Conservation (phyloP, 2,797 vertebrate species). For the Siniperca undulata region DNA sequence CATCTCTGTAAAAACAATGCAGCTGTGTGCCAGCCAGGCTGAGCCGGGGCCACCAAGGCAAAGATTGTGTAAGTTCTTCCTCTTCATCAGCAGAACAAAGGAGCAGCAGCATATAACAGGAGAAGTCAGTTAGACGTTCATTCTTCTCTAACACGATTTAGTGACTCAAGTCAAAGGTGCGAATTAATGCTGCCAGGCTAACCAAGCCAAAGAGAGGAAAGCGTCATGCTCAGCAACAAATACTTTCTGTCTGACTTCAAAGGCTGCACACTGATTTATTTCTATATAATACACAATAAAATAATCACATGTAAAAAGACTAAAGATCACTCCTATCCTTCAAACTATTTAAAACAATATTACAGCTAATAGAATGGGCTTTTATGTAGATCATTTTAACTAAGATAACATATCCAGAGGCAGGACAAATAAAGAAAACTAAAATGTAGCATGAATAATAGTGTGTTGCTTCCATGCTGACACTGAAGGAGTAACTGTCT, state of each 20-base stretch:
- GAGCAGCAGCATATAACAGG: slow-evolving; percentile 62
- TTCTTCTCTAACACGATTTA: slow-evolving; percentile 67
- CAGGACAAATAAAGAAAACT: neutral
- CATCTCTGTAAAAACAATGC: slow-evolving; percentile 59
- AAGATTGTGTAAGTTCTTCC: slow-evolving; percentile 33
- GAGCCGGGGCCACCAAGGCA: neutral
- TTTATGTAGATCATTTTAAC: neutral
- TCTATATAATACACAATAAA: neutral
- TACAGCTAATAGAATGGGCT: neutral
- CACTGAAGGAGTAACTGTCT: slow-evolving; percentile 17
- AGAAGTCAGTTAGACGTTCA: slow-evolving; percentile 66
- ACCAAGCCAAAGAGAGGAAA: slow-evolving; percentile 35
- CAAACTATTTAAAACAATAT: neutral
- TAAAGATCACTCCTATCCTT: neutral
- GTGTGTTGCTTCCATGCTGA: neutral
- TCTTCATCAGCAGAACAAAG: slow-evolving; percentile 60
- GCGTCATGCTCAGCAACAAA: slow-evolving; percentile 42
- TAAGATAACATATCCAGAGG: neutral
- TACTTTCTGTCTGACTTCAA: slow-evolving; percentile 34
- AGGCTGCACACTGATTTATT: slow-evolving; percentile 12
- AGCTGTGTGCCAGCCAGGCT: slow-evolving; percentile 57
- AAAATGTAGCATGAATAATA: neutral
- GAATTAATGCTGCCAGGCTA: slow-evolving; percentile 65
- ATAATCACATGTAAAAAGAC: neutral
- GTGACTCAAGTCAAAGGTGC: slow-evolving; percentile 62